Evolutionary conservation across 2,797 vertebrate species (phyloP).

Genomic region (Spinibarbus caldwelli): DNA sequence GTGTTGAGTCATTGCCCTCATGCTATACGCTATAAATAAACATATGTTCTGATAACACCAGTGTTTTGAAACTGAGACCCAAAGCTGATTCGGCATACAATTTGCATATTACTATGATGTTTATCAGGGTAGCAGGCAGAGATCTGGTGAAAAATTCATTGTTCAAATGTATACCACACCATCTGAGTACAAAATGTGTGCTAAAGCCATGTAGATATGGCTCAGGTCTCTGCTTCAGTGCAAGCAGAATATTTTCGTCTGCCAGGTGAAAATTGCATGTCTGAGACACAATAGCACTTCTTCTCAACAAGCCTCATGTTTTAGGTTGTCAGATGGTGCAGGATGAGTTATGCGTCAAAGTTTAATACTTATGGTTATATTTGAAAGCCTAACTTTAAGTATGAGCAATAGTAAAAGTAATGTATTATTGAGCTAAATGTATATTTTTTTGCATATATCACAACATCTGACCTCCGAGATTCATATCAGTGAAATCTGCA

Average conservation of each 20-base stretch:
- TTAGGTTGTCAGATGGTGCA: not conserved
- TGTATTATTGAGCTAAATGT: not conserved
- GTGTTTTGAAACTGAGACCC: not conserved
- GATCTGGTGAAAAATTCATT: not conserved
- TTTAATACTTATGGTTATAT: not conserved
- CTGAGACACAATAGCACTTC: not conserved
- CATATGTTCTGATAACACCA: not conserved
- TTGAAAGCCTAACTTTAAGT: not conserved
- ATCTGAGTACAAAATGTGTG: not conserved
- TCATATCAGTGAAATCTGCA: slow-evolving; percentile 4
- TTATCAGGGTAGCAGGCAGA: not conserved
- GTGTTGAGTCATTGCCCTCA: not conserved
- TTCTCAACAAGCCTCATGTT: not conserved
- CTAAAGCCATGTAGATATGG: not conserved
- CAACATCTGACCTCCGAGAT: not conserved
- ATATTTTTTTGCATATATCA: not conserved
- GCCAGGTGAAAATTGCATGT: not conserved
- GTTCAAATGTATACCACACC: not conserved
- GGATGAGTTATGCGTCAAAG: not conserved
- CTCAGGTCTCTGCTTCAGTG: not conserved
- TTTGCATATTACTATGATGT: not conserved
- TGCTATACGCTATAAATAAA: not conserved
- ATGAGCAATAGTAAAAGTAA: not conserved
- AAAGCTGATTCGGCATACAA: not conserved
- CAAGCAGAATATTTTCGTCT: not conserved